Conservation (phyloP, 2,888 invertebrate genomes). For the Micoletzkya japonica region DNA sequence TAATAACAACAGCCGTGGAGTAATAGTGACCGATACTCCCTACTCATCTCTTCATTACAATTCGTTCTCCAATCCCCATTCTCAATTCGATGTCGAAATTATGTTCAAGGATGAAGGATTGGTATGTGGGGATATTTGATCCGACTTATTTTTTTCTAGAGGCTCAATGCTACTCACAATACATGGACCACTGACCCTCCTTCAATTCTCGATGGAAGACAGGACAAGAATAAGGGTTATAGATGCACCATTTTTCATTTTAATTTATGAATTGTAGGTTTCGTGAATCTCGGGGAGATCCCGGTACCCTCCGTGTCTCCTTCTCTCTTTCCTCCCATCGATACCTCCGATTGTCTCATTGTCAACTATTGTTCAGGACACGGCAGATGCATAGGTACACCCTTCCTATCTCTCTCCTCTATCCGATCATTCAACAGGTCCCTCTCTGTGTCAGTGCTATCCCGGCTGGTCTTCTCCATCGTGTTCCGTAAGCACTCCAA, state of each 20-base stretch:
- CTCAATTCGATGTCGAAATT: conserved; percentile 22
- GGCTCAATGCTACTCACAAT: conserved; percentile 24
- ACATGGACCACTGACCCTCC: conserved; percentile 22
- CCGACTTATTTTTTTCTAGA: background rate
- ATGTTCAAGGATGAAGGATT: conserved; percentile 9
- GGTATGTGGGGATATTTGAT: background rate
- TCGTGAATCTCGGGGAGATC: conserved; percentile 25
- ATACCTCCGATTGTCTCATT: conserved; percentile 1
- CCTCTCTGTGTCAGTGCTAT: conserved; percentile 15
- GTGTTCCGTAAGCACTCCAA: background rate
- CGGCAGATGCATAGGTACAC: conserved; percentile 16
- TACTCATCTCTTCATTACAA: conserved; percentile 7
- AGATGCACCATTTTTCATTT: background rate
- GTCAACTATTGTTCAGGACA: conserved; percentile 21
- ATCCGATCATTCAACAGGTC: conserved; percentile 4
- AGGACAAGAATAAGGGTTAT: conserved; percentile 14
- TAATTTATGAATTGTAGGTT: conserved; percentile 5
- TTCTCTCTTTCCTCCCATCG: background rate
- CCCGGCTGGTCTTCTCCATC: conserved; percentile 20
- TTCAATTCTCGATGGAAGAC: conserved; percentile 20
- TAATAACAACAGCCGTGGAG: conserved; percentile 21
- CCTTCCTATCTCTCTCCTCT: background rate
- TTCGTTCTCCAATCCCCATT: background rate
- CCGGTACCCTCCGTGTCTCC: conserved; percentile 1
- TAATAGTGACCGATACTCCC: conserved; percentile 17